Evolutionary conservation across 2,888 invertebrate species (phyloP).

Genomic region (Gymnosoma rotundatum): DNA sequence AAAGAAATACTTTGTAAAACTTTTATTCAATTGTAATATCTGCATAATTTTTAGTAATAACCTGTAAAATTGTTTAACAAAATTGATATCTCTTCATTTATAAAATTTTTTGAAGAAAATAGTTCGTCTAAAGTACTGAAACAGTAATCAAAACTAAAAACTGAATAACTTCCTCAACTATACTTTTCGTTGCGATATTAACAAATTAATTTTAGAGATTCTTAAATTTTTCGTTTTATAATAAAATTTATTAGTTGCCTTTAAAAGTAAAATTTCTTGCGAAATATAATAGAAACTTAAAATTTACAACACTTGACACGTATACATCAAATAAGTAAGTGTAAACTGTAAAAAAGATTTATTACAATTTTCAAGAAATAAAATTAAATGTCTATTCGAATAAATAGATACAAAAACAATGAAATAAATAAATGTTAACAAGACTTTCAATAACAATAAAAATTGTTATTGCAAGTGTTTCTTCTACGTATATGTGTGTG

Average conservation of each 20-base stretch:
- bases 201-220: no score
- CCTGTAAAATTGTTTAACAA: no score
- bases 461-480: slow-evolving; percentile 49
- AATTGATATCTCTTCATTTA: no score
- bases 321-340: neutral
- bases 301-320: slow-evolving; percentile 28
- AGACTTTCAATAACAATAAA: slow-evolving; percentile 63
- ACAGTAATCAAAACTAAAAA: no score
- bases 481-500: neutral
- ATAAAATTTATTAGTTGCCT: neutral
- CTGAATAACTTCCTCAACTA: no score
- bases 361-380: slow-evolving; percentile 48
- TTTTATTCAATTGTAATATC: no score
- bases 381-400: slow-evolving; percentile 30
- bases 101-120: no score
- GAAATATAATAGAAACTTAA: slow-evolving; percentile 23
- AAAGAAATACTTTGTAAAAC: no score
- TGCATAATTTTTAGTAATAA: no score
- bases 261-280: slow-evolving; percentile 3
- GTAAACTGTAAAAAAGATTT: slow-evolving; percentile 51
- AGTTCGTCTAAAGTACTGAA: no score
- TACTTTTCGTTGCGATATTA: no score
- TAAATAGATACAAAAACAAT: slow-evolving; percentile 30
- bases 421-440: slow-evolving; percentile 64
- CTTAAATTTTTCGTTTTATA: neutral